Base-by-base conservation (phyloP, 2,888 invertebrate genomes). In the Caenorhabditis plicata region DNA sequence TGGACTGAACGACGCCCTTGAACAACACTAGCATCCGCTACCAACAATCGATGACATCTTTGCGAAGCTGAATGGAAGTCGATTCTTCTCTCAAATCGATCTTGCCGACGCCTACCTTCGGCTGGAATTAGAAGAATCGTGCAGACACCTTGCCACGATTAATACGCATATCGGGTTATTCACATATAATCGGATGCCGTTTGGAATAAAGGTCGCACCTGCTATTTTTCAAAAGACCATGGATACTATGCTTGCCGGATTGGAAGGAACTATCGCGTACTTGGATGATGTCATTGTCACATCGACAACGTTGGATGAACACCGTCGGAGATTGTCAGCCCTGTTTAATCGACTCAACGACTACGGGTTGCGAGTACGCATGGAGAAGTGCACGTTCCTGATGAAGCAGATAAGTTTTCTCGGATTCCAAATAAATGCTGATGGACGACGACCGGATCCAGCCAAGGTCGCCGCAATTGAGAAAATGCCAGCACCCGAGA, bases 71-170 rank as follows among this genome's bases (percentile, higher is more conserved):
- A 58, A 66, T 32, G 67, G 74, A 9, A 49, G 64, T 1, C 22
- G 25, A 15, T 20, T 50, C 29, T 72, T 70, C 62, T 48, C 64
- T 2, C 47, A 56, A 44, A 39, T 72, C 29, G 74, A 73, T 45
- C 35, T 74, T 15, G 33, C 62, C 4, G 69, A 70, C 8, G 73
- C 73, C 1, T 73, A 71, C 36, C 61, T 73, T 1, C 73, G 71
- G 25, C 26, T 73, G 3, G 52, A 52, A 25, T 15, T 72, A 22
- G 63, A 56, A 17, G 65, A 64, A 1, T 47, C 54, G 8, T 52
- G 64, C 5, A 46, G 48, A 29, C 29, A 69, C 19, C 17, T 64
- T 3, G 32, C 60, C 4, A 44, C 48, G 0, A 68, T 74, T 52
- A 71, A 60, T 33, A 72, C 73, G 5, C 72, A 73, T 41, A 33